Evolutionary conservation across 2,113 vertebrate genomes (phyloP).

Genomic region (Hiodon alosoides): DNA sequence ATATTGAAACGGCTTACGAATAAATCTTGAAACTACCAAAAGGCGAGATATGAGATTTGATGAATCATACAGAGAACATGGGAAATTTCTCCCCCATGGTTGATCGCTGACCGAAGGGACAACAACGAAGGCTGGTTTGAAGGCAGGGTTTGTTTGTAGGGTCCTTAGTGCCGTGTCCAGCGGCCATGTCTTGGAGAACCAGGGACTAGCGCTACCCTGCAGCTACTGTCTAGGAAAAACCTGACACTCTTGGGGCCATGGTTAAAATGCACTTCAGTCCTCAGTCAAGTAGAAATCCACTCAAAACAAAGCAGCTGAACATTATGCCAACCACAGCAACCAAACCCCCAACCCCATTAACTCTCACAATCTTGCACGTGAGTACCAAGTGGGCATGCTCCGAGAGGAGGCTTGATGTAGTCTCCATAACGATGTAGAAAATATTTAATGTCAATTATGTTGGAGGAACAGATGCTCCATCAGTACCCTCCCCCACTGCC

Average conservation of each 20-base stretch:
- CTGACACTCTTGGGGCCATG: constrained; percentile 43
- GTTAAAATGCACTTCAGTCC: constrained; percentile 23
- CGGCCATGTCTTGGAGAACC: constrained; percentile 17
- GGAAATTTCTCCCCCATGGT: neutral
- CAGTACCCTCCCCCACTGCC: constrained; percentile 24
- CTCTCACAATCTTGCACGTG: neutral
- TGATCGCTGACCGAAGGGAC: neutral
- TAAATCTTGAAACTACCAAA: constrained; percentile 9
- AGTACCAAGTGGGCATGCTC: constrained; percentile 10
- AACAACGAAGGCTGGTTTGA: neutral
- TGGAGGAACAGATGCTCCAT: constrained; percentile 42
- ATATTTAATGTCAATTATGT: constrained; percentile 61
- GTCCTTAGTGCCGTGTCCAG: neutral
- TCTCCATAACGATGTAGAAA: constrained; percentile 47
- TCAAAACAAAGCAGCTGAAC: constrained; percentile 30
- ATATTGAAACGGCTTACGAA: constrained; percentile 2
- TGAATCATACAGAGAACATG: too few species aligned
- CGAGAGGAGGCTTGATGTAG: constrained; percentile 21
- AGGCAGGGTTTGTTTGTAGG: neutral
- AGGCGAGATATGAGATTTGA: neutral
- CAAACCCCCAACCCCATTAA: constrained; percentile 6
- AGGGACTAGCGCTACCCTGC: neutral
- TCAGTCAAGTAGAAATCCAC: constrained; percentile 29
- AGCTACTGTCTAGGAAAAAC: constrained; percentile 39
- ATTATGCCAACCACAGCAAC: constrained; percentile 13